Evolutionary conservation across 2,113 vertebrate species (phyloP).

Genomic region (Cavia aperea): DNA sequence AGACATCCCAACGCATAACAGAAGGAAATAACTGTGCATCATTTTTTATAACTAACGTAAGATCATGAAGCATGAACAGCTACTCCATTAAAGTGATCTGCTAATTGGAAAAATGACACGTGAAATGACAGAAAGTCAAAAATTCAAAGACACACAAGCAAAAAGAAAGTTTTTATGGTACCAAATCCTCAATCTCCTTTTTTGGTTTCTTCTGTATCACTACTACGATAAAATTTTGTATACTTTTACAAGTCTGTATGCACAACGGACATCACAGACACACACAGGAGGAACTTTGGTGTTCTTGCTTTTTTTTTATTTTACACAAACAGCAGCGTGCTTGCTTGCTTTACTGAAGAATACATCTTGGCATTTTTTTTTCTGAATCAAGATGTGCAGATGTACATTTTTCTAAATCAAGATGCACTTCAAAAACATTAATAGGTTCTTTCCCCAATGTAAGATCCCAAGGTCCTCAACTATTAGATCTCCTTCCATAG

Average conservation of each 20-base stretch:
- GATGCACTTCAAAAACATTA: not conserved
- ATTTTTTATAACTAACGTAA: not conserved
- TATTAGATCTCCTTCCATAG: not conserved
- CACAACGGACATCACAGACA: not conserved
- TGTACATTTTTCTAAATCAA: not conserved
- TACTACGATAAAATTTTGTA: not conserved
- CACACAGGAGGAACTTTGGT: not conserved
- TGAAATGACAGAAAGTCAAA: not conserved
- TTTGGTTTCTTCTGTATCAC: not conserved
- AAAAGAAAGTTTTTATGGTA: not conserved
- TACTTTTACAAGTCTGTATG: not conserved
- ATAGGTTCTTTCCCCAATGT: not conserved
- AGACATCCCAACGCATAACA: not conserved
- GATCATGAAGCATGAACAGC: not conserved
- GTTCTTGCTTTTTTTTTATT: not conserved
- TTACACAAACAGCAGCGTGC: not conserved
- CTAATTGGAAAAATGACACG: not conserved
- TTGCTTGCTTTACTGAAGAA: not conserved
- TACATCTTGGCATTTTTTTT: constrained; percentile 23
- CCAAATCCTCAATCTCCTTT: not conserved
- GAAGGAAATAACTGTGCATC: not conserved
- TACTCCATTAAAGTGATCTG: not conserved
- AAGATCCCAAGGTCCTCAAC: not conserved
- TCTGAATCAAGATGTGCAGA: not conserved
- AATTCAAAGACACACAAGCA: not conserved